Evolutionary conservation across 1,140 invertebrate genomes (phyloP).

Genomic region (Heliconius hermathena): DNA sequence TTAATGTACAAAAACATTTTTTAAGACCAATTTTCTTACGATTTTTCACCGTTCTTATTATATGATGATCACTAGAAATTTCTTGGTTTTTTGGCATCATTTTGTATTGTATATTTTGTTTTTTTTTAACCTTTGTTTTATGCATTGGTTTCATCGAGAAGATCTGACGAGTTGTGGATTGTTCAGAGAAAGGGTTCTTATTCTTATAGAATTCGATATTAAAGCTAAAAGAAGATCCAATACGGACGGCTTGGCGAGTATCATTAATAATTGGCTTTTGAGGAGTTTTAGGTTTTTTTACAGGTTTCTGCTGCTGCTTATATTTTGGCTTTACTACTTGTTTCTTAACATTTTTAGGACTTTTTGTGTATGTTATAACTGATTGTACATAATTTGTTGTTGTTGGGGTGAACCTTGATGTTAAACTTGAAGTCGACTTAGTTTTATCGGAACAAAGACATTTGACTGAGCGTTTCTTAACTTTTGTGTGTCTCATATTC

Average conservation of each 20-base stretch:
- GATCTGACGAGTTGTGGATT: neutral
- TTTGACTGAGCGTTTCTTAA: conserved; percentile 15
- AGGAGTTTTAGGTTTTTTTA: neutral
- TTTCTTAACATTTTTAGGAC: neutral
- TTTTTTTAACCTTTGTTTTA: conserved; percentile 18
- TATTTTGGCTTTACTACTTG: neutral
- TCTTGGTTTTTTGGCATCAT: neutral
- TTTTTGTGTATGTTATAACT: neutral
- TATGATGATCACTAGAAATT: neutral
- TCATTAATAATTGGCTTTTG: neutral
- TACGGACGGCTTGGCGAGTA: conserved; percentile 37
- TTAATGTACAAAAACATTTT: conserved; percentile 48
- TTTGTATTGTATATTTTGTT: neutral
- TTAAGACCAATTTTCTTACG: conserved; percentile 31
- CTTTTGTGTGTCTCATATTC: conserved; percentile 21
- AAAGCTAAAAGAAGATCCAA: conserved; percentile 50
- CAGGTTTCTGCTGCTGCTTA: neutral
- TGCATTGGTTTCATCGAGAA: conserved; percentile 21
- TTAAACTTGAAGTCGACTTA: conserved; percentile 30
- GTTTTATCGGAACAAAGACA: conserved; percentile 23
- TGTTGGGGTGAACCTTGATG: conserved; percentile 3
- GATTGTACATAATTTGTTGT: conserved; percentile 1
- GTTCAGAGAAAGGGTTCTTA: neutral
- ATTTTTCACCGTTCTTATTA: neutral
- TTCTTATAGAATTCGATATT: conserved; percentile 51